Evolutionary conservation across 2,797 vertebrate species (phyloP).

Genomic region (Fistularia commersonii): DNA sequence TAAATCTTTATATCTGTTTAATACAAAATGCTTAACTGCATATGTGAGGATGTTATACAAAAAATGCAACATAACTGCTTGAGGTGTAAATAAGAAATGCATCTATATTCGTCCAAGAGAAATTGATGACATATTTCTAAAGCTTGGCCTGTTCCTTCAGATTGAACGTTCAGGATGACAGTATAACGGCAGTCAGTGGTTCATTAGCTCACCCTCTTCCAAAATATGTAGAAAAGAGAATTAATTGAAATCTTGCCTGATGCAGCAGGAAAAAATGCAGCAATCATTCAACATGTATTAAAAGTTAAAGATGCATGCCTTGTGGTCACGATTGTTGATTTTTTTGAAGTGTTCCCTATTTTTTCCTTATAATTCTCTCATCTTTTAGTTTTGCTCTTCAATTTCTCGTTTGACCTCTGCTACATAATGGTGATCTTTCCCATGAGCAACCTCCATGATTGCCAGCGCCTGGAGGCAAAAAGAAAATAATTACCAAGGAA

Average conservation of each 20-base stretch:
- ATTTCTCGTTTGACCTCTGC: slow-evolving; percentile 92
- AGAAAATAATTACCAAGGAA: not conserved
- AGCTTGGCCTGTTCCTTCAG: not conserved
- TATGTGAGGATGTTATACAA: not conserved
- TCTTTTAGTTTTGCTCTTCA: slow-evolving; percentile 71
- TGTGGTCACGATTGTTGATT: slow-evolving; percentile 41
- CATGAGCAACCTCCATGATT: slow-evolving; percentile 96
- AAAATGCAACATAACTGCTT: not conserved
- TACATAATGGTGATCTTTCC: slow-evolving; percentile 94
- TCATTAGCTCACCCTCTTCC: slow-evolving; percentile 16
- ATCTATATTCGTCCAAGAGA: no score
- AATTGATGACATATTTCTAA: not conserved
- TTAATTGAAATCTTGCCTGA: slow-evolving; percentile 10
- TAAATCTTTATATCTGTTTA: no score
- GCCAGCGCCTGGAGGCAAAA: slow-evolving; percentile 80
- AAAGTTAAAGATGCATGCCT: slow-evolving; percentile 59
- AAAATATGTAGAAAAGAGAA: slow-evolving; percentile 7
- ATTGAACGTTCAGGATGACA: slow-evolving; percentile 10
- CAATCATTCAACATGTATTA: slow-evolving; percentile 7
- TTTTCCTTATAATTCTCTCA: slow-evolving; percentile 5
- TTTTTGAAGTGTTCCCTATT: slow-evolving; percentile 7
- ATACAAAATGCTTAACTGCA: not conserved
- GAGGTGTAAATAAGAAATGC: not conserved
- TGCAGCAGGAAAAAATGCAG: slow-evolving; percentile 8
- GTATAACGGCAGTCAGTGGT: slow-evolving; percentile 19